phyloP scores from a whole-genome alignment of 2,113 vertebrate genomes.

The Anthoscopus minutus region DNA sequence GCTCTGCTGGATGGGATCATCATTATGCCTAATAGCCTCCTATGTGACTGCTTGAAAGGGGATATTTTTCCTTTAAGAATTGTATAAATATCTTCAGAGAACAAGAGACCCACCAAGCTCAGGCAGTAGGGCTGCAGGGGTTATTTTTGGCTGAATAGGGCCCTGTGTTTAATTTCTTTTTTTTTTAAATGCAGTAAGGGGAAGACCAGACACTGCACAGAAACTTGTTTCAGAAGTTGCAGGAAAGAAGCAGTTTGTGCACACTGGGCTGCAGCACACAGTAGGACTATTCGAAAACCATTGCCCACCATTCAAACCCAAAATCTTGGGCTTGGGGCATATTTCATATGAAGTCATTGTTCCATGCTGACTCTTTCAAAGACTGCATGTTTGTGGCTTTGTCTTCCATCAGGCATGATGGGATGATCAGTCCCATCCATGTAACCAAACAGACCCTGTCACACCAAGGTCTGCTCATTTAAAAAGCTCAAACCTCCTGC shows the following conservation, averaged over 20 bases:
- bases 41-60: background rate
- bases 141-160: background rate
- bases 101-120: background rate
- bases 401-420: background rate
- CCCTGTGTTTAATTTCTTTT: background rate
- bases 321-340: background rate
- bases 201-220: background rate
- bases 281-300: background rate
- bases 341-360: background rate
- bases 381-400: background rate
- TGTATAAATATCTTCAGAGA: background rate
- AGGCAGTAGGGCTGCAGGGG: background rate
- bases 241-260: background rate
- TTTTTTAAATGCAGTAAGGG: background rate
- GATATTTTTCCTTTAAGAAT: background rate
- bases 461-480: background rate
- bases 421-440: background rate
- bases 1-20: background rate
- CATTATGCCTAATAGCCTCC: background rate
- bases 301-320: background rate
- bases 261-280: background rate
- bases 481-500: background rate
- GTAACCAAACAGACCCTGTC: background rate
- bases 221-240: background rate
- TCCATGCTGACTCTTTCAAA: background rate